A percentile compares a stretch with the other conserved stretches of the same genome.
These are phyloP conservation scores for Drosophila nannoptera DNA, from an alignment of 1,140 invertebrate species.

Conservation along the genomic window DNA sequence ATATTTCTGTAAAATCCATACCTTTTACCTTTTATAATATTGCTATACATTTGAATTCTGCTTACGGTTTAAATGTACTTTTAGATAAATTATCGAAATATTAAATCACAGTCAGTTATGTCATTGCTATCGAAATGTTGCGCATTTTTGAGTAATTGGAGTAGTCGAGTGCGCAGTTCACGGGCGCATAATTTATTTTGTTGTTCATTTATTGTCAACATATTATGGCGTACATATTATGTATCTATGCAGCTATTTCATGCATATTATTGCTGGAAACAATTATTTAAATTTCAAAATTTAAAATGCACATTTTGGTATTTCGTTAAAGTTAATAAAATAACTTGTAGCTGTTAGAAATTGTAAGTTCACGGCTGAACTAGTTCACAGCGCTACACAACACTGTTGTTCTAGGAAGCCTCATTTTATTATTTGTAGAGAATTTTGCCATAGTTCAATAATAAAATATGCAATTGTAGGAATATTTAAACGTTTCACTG, in stretches of 20 bases:
- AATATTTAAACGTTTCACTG: not conserved
- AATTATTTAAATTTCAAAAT: not conserved
- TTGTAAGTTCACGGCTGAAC: not conserved
- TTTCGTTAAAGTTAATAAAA: not conserved
- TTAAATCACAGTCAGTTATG: not conserved
- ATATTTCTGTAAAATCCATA: no score
- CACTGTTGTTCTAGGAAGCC: conserved; percentile 27
- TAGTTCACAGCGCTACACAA: conserved; percentile 12
- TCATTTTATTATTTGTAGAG: conserved; percentile 40
- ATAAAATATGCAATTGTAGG: conserved; percentile 17
- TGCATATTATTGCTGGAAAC: not conserved
- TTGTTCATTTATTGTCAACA: not conserved
- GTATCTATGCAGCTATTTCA: not conserved
- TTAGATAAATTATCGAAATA: not conserved
- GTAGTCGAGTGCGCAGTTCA: not conserved
- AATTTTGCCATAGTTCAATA: conserved; percentile 24
- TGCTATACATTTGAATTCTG: not conserved
- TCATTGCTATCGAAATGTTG: not conserved
- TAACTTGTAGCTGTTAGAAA: not conserved
- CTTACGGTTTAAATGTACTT: not conserved
- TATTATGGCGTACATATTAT: not conserved
- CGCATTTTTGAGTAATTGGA: not conserved
- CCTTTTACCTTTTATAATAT: no score
- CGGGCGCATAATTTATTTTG: no score
- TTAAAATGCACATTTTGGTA: not conserved